A percentile compares a stretch with the other conserved stretches of the same genome.
Evolutionary conservation across 2,888 invertebrate species (phyloP).

Genomic region (Protophormia terraenovae): DNA sequence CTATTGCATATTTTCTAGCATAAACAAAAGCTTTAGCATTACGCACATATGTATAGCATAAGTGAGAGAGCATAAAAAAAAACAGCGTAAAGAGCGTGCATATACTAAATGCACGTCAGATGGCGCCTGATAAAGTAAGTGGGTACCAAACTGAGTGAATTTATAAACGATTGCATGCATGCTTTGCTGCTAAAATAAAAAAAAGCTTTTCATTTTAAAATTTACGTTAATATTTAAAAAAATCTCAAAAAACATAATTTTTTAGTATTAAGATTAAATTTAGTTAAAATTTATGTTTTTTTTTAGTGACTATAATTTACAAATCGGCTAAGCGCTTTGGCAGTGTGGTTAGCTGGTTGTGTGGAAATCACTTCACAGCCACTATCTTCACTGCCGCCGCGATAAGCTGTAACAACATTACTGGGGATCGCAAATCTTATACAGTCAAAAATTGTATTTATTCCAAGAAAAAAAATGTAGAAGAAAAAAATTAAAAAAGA

Average conservation of each 20-base stretch:
- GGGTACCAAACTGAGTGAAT: neutral
- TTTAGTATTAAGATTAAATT: neutral
- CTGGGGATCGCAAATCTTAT: too few relatives aligned
- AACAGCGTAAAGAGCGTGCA: neutral
- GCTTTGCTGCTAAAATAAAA: neutral
- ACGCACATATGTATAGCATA: conserved; percentile 48
- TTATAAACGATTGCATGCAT: neutral
- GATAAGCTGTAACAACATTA: conserved; percentile 83
- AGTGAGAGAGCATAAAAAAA: conserved; percentile 72
- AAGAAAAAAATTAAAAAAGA: too few relatives aligned
- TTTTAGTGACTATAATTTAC: conserved; percentile 54
- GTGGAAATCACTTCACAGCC: conserved; percentile 89
- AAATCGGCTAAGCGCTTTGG: conserved; percentile 88
- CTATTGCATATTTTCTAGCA: conserved; percentile 76
- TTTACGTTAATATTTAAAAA: conserved; percentile 34
- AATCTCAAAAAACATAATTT: neutral
- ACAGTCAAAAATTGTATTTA: too few relatives aligned
- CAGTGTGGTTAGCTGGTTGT: conserved; percentile 99
- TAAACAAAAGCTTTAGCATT: conserved; percentile 69
- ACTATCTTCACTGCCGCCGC: conserved; percentile 96
- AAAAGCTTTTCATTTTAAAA: conserved; percentile 32
- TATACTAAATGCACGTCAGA: conserved; percentile 68
- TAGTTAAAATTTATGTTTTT: conserved; percentile 21
- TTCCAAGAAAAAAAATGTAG: neutral
- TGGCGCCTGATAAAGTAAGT: conserved; percentile 67